Conservation (phyloP, 2,888 invertebrate species). For the Drosophila neutralis region DNA sequence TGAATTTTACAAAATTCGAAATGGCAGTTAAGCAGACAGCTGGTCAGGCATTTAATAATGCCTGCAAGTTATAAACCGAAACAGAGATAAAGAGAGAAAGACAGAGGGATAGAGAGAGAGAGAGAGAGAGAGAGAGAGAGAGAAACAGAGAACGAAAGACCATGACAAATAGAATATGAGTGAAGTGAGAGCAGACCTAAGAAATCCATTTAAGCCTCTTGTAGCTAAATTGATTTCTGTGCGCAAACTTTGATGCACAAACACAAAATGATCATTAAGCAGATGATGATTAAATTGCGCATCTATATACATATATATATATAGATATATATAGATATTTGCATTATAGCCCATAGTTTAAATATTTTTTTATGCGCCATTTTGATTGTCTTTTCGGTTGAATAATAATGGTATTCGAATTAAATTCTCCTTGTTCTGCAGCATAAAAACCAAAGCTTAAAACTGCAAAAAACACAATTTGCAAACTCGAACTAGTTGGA, state of each 20-base stretch:
- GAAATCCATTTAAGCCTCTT: conserved; percentile 39
- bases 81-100: background rate
- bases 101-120: background rate
- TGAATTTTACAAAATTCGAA: conserved; percentile 30
- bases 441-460: background rate
- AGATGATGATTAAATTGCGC: background rate
- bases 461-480: background rate
- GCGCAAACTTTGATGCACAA: conserved; percentile 20
- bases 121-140: background rate
- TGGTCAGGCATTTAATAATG: conserved; percentile 26
- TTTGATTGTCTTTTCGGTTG: background rate
- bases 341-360: background rate
- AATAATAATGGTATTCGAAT: background rate
- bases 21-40: conserved; percentile 28
- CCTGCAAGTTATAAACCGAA: background rate
- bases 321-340: background rate
- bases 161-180: background rate
- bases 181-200: conserved; percentile 2
- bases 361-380: background rate
- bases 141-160: background rate
- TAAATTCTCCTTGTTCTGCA: background rate
- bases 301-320: background rate
- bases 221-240: conserved; percentile 39
- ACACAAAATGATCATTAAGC: conserved; percentile 11
- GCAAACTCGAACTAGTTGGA: background rate